phyloP scores from a whole-genome alignment of 1,140 invertebrate genomes.

The Muscidifurax raptorellus region DNA sequence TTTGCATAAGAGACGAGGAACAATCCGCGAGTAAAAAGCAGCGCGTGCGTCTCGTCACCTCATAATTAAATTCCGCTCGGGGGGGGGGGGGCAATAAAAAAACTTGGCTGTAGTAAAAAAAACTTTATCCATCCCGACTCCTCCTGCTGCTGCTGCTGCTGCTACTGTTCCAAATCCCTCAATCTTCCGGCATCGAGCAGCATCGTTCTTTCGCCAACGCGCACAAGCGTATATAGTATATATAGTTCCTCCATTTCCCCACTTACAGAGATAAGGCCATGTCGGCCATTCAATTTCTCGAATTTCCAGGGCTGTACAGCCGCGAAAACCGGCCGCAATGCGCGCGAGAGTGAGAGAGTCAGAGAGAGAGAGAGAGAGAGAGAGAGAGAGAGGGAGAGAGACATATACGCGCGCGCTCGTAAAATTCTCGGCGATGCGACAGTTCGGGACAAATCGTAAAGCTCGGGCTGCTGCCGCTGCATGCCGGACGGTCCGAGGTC shows the following conservation, averaged over 20 bases:
- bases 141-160: too few relatives aligned
- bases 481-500: constrained; percentile 57
- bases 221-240: neutral
- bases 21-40: neutral
- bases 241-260: neutral
- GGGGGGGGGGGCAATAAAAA: neutral
- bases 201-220: neutral
- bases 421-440: constrained; percentile 31
- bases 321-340: neutral
- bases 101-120: neutral
- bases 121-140: constrained; percentile 22
- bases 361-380: constrained; percentile 3
- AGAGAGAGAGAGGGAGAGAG: neutral
- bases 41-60: neutral
- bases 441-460: constrained; percentile 61
- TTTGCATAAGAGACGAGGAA: neutral
- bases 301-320: neutral
- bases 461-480: constrained; percentile 30
- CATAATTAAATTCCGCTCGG: constrained; percentile 33
- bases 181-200: constrained; percentile 8
- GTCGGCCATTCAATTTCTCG: constrained; percentile 16
- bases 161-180: neutral
- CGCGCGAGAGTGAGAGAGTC: neutral
- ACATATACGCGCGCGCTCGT: constrained; percentile 23
- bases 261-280: neutral